Percentiles rank a stretch among this genome's conserved stretches.
phyloP scores from a whole-genome alignment of 1,140 invertebrate species.

The Drosophila ironensis region DNA sequence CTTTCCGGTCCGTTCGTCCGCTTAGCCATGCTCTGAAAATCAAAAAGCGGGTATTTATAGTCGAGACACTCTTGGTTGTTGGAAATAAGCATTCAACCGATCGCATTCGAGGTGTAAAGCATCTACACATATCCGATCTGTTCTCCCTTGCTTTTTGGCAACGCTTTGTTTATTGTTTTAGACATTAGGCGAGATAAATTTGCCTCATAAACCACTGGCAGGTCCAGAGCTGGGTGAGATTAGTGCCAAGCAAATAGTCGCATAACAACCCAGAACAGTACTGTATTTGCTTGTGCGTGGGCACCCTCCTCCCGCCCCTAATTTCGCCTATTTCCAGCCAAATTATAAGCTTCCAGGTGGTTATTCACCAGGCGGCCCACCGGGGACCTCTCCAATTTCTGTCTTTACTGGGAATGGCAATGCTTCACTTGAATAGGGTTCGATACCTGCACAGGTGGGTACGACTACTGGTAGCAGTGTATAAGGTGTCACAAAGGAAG shows the following conservation, averaged over 20 bases:
- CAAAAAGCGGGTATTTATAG: no score
- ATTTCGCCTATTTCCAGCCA: no score
- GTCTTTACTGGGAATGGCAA: background rate
- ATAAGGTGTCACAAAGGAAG: background rate
- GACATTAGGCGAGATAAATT: slow-evolving; percentile 47
- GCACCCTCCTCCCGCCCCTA: no score
- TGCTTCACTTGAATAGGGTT: background rate
- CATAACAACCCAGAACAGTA: slow-evolving; percentile 4
- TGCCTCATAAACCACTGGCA: slow-evolving; percentile 26
- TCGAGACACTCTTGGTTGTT: no score
- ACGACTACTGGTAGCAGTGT: no score
- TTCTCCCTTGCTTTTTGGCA: slow-evolving; percentile 30
- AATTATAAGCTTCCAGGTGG: background rate
- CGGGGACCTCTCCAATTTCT: no score
- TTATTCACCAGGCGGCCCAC: no score
- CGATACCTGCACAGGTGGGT: slow-evolving; percentile 16
- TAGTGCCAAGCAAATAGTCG: slow-evolving; percentile 33
- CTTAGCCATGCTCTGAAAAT: no score
- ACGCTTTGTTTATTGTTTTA: slow-evolving; percentile 43
- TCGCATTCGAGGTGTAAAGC: slow-evolving; percentile 20
- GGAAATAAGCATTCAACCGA: background rate
- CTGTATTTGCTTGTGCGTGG: no score
- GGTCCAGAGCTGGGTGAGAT: background rate
- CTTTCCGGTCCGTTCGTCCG: no score
- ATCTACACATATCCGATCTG: background rate